Conservation (phyloP, 1,140 invertebrate species). For the Apis cerana region DNA sequence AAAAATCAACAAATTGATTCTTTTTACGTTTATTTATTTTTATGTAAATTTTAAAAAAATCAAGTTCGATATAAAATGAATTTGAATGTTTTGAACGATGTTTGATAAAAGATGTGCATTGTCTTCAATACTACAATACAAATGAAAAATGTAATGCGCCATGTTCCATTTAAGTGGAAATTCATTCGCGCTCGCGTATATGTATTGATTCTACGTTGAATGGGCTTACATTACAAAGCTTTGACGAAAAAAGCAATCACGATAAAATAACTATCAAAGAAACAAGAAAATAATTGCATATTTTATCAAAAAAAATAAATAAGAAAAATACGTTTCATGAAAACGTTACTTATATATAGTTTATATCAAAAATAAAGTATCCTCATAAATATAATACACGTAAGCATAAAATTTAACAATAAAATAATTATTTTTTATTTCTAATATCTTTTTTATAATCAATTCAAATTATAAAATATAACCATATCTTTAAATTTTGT, state of each 20-base stretch:
- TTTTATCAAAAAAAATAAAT: background rate
- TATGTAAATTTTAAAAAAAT: background rate
- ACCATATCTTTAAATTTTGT: background rate
- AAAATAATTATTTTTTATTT: background rate
- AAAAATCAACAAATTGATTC: background rate
- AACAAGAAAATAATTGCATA: background rate
- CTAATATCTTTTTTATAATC: background rate
- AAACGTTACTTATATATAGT: background rate
- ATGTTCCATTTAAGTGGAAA: constrained; percentile 28
- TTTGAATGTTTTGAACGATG: background rate
- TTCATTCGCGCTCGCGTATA: constrained; percentile 38
- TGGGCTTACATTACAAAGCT: constrained; percentile 7
- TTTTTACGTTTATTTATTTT: background rate
- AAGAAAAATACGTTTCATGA: background rate
- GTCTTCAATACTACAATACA: background rate
- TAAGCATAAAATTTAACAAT: background rate
- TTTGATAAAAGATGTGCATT: background rate
- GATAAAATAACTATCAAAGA: background rate
- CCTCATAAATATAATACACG: background rate
- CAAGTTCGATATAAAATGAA: background rate
- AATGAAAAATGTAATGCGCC: constrained; percentile 1
- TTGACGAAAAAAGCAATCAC: constrained; percentile 3
- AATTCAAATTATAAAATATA: background rate
- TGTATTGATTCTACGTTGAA: constrained; percentile 40
- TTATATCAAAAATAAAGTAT: no score